Conservation (phyloP, 2,888 invertebrate species). For the Ligdia adustata region DNA sequence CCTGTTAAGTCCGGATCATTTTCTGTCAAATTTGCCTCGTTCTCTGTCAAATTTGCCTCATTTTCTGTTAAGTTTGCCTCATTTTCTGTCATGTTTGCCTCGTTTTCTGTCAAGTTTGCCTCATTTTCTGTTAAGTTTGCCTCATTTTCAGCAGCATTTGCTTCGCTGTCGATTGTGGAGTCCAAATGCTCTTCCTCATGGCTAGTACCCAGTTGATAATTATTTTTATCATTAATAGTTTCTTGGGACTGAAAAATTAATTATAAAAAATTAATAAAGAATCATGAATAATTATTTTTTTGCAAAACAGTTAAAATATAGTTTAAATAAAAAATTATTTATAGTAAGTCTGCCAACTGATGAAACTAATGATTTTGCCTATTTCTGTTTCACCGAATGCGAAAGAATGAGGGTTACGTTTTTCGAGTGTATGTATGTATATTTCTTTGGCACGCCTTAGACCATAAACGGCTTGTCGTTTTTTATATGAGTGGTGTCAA, state of each 20-base stretch:
- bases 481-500: too few relatives aligned
- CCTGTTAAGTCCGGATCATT: background rate
- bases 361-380: too few relatives aligned
- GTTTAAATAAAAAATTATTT: too few relatives aligned
- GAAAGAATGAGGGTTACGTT: too few relatives aligned
- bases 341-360: too few relatives aligned
- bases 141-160: background rate
- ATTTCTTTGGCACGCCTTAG: too few relatives aligned
- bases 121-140: background rate
- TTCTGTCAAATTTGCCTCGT: background rate
- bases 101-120: background rate
- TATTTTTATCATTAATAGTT: background rate
- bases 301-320: too few relatives aligned
- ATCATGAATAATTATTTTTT: too few relatives aligned
- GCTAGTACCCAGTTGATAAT: slow-evolving; percentile 19
- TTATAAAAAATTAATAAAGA: too few relatives aligned
- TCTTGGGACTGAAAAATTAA: slow-evolving; percentile 20
- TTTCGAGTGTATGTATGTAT: too few relatives aligned
- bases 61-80: background rate
- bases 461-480: too few relatives aligned
- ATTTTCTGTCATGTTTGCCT: background rate
- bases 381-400: too few relatives aligned
- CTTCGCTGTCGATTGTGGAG: slow-evolving; percentile 6
- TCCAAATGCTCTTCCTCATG: slow-evolving; percentile 14
- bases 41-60: background rate